These are phyloP conservation scores for Acromyrmex echinatior DNA, from an alignment of 1,140 invertebrate species.

Conservation along the genomic window DNA sequence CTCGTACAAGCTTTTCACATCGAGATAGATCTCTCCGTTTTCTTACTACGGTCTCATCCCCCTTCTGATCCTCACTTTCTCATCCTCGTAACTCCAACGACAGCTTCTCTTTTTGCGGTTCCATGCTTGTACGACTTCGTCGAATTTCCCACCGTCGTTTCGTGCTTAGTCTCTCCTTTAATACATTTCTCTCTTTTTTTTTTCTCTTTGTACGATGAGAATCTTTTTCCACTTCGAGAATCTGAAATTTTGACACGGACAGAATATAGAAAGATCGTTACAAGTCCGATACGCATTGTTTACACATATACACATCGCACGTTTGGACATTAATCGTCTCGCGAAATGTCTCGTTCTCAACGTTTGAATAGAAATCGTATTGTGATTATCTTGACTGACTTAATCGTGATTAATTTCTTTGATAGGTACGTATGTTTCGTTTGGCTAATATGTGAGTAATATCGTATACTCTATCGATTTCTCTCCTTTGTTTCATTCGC, in stretches of 20 bases:
- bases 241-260: constrained; percentile 48
- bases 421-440: not conserved
- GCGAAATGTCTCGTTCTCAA: not conserved
- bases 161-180: constrained; percentile 18
- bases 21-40: constrained; percentile 54
- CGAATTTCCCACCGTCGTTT: constrained; percentile 56
- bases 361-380: constrained; percentile 10
- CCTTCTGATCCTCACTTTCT: constrained; percentile 34
- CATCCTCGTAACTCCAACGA: constrained; percentile 27
- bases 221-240: constrained; percentile 57
- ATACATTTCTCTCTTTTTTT: constrained; percentile 35
- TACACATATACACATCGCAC: not conserved
- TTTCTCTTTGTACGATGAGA: not conserved
- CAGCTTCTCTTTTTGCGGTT: constrained; percentile 44
- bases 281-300: not conserved
- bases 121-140: constrained; percentile 32
- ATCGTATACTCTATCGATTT: constrained; percentile 6
- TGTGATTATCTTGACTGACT: not conserved
- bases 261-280: not conserved
- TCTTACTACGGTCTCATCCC: constrained; percentile 37
- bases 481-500: not conserved
- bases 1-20: constrained; percentile 42
- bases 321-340: not conserved
- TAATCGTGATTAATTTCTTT: constrained; percentile 3
- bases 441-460: not conserved